Evolutionary conservation across 2,888 invertebrate genomes (phyloP).

Genomic region (Ophioninae sp.): DNA sequence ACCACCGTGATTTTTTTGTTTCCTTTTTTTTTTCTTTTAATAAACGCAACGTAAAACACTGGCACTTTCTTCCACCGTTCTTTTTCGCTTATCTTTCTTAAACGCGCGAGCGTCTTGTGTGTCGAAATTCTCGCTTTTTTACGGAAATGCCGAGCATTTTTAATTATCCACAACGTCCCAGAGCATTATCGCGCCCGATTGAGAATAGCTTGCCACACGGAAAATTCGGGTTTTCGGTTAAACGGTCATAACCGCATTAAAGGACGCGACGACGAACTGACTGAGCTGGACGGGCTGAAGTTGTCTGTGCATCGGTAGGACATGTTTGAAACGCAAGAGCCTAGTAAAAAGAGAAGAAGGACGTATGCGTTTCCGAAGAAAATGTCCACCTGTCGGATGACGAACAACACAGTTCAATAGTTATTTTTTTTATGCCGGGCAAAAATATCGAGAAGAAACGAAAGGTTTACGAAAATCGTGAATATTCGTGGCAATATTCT

Average conservation of each 20-base stretch:
- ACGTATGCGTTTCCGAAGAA: conserved; percentile 43
- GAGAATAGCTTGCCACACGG: background rate
- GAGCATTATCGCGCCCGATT: conserved; percentile 33
- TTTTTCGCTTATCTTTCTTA: conserved; percentile 41
- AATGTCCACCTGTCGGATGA: conserved; percentile 61
- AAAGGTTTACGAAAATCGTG: background rate
- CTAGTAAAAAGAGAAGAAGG: conserved; percentile 1
- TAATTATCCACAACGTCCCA: conserved; percentile 40
- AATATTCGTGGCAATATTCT: background rate
- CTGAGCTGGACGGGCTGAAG: conserved; percentile 64
- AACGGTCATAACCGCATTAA: conserved; percentile 72
- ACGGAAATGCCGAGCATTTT: conserved; percentile 53
- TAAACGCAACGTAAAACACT: conserved; percentile 52
- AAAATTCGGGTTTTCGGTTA: conserved; percentile 53
- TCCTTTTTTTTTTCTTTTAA: conserved; percentile 1
- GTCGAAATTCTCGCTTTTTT: conserved; percentile 41
- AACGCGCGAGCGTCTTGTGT: conserved; percentile 49
- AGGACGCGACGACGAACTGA: conserved; percentile 69
- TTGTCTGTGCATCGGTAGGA: conserved; percentile 65
- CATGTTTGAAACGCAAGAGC: conserved; percentile 34
- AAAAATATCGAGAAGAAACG: background rate
- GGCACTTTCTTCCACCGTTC: conserved; percentile 66
- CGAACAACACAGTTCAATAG: conserved; percentile 4
- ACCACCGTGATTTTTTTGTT: conserved; percentile 59
- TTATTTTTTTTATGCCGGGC: conserved; percentile 10